Evolutionary conservation across 2,113 vertebrate genomes (phyloP), one percentile per base, ranked within the genome.

Genomic region (Callipepla californica): DNA sequence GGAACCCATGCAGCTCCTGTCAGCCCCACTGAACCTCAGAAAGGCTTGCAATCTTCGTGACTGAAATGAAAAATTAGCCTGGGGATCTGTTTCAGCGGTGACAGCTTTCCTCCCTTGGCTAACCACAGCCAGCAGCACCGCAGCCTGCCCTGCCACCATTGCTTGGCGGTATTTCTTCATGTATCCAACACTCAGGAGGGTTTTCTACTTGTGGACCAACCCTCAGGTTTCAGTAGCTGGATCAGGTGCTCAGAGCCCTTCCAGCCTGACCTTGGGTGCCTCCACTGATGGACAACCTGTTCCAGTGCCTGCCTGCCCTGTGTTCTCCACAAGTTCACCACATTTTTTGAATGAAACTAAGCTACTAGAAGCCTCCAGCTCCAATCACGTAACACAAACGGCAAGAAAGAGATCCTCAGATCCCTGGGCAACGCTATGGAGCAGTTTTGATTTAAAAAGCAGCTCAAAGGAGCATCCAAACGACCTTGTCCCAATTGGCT

Each of bases 401-500:
- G 17, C 9, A 28, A 80, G 57, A 50, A 87, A 38, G 47, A 61
- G 20, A 55, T 32, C 32, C 18, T 18, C 62, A 32, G 25, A 3
- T 36, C 61, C 38, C 34, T 15, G 11, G 16, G 42, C 28, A 38
- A 86, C 79, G 47, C 76, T 76, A 77, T 16, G 48, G 66, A 45
- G 32, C 1, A 42, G 19, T 36, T 95, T 89, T 73, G 13, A 76
- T 88, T 92, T 91, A 67, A 36, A 82, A 90, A 93, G 76, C 45
- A 72, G 87, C 51, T 89, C 85, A 95, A 95, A 94, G 69, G 80
- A 84, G n/a, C 6, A 22, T n/a, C n/a, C 62, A 30, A 92, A 95
- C 90, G 96, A 97, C 96, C 96, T 96, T 97, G 96, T 77, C 96
- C 95, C 83, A 93, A 32, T 95, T 95, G 81, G 93, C 70, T 80